Percentiles rank a stretch among this genome's conserved stretches.
Conservation (phyloP, 2,888 invertebrate genomes). For the Lasius platythorax region DNA sequence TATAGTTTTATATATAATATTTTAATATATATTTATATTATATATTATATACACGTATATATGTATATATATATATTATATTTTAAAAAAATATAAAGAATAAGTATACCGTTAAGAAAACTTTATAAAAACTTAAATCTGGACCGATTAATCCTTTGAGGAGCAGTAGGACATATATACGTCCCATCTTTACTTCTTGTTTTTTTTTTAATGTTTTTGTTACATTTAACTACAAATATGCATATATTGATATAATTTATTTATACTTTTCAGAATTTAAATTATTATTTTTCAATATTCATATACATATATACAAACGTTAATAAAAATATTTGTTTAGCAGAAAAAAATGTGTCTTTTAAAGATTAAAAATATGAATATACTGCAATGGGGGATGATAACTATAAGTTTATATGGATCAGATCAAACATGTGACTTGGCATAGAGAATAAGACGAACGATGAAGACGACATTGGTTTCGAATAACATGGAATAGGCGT, state of each 20-base stretch:
- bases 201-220: too few species aligned
- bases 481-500: conserved; percentile 37
- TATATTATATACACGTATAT: not conserved
- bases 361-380: not conserved
- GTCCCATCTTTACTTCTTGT: too few species aligned
- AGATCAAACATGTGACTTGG: not conserved
- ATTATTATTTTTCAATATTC: not conserved
- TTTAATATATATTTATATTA: not conserved
- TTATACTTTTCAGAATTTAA: not conserved
- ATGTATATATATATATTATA: not conserved
- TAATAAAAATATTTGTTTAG: not conserved
- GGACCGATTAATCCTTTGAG: not conserved
- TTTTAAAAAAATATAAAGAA: not conserved
- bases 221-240: too few species aligned
- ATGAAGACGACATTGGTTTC: not conserved
- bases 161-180: too few species aligned
- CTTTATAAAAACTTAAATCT: not conserved
- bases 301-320: not conserved
- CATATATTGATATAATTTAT: not conserved
- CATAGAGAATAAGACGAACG: not conserved
- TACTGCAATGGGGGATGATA: not conserved
- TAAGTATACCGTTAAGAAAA: not conserved
- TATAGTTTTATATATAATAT: not conserved
- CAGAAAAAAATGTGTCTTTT: not conserved
- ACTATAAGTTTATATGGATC: not conserved